These are phyloP conservation scores for Cryptocheilus praepositus DNA, from an alignment of 2,888 invertebrate genomes.

Conservation along the genomic window DNA sequence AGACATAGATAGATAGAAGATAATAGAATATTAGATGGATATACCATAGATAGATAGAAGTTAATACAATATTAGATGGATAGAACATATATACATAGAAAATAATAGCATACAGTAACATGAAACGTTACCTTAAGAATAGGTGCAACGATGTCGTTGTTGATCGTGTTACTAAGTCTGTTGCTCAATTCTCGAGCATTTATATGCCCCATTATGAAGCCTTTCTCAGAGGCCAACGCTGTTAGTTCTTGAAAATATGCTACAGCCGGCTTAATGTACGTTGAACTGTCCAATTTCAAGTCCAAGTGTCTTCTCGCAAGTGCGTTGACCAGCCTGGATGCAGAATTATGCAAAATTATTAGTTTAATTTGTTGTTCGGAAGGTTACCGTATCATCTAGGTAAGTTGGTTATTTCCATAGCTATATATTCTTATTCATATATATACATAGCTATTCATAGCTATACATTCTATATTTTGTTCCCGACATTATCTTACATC, in stretches of 20 bases:
- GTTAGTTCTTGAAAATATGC: conserved; percentile 84
- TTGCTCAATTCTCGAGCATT: conserved; percentile 85
- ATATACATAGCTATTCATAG: too few relatives aligned
- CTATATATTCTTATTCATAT: too few relatives aligned
- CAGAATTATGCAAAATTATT: too few relatives aligned
- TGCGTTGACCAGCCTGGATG: conserved; percentile 80
- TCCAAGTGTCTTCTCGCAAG: conserved; percentile 83
- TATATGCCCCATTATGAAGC: conserved; percentile 80
- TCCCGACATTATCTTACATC: too few relatives aligned
- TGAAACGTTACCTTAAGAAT: conserved; percentile 77
- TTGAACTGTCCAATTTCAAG: conserved; percentile 83
- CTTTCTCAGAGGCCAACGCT: conserved; percentile 82
- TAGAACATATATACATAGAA: background rate
- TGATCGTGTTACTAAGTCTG: conserved; percentile 86
- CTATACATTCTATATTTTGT: too few relatives aligned
- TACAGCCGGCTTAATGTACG: conserved; percentile 86
- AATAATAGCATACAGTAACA: background rate
- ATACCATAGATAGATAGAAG: too few relatives aligned
- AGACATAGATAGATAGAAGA: too few relatives aligned
- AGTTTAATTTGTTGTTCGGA: too few relatives aligned
- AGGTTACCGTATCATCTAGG: too few relatives aligned
- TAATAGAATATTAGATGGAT: too few relatives aligned
- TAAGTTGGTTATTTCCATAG: too few relatives aligned
- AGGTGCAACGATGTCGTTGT: conserved; percentile 89
- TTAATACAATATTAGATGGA: too few relatives aligned